Evolutionary conservation across 2,797 vertebrate genomes (phyloP), one percentile per base, ranked within the genome.

Genomic region (Rhinophrynus dorsalis): DNA sequence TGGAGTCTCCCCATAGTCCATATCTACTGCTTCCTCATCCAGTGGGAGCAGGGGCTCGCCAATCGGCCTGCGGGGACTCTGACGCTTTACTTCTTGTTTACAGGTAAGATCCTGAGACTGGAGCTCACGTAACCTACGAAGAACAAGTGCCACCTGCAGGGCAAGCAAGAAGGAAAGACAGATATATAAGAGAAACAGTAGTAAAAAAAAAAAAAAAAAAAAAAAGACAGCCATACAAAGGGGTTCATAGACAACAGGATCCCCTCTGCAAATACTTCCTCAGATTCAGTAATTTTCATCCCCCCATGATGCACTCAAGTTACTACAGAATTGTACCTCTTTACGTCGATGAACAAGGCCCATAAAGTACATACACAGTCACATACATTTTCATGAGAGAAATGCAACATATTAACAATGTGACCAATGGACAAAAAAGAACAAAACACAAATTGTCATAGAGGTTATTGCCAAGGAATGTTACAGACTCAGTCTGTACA

Each of bases 11-110:
- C 95, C 94, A 59, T 97, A 97, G 82, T 89, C 91, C 82, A 96
- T 94, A 50, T 98, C 96, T 55, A 98, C 92, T 1, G 96, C 91
- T 83, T 98, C 96, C 78, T 98, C 96, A 62, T 97, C 95, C 3
- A 98, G 84, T 60, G 96, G 92, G 17, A 98, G 81, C 58, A 98
- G 82, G 4, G 93, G 89, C 60, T 93, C 92, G 1, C 88, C 86
- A 1, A 91, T 82, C 44, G 81, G 85, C 73, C 95, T 96, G 57
- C 94, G 90, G 37, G 95, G 95, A 67, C 93, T 95, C 1, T 92
- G 93, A 5, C 94, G 90, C 79, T 94, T 96, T 64, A 84, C 90
- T 78, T 98, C 96, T 67, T 89, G 92, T 68, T 91, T 92, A 55
- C 78, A 89, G 68, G 93, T 91, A 30, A 87, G 83, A 74, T 96